Base-by-base conservation (phyloP, 2,797 vertebrate species). In the Fringilla coelebs region DNA sequence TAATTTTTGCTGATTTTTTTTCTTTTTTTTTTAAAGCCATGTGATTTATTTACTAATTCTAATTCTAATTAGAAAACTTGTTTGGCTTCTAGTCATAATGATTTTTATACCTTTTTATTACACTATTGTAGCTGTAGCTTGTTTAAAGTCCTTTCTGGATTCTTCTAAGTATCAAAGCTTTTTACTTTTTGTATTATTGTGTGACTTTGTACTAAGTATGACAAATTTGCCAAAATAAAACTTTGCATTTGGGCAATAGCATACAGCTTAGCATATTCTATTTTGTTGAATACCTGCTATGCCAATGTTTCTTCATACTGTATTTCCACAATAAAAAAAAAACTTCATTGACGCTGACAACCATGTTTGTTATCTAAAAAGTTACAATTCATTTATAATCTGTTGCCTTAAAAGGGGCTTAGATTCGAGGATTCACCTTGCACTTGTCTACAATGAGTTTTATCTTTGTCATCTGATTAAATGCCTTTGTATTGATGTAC, bases 401-500 rank as follows among this genome's bases (percentile, higher is more conserved):
- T 75, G 4, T 70, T 89, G 15, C 20, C 16, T 77, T 88, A 38
- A 34, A 84, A 83, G 13, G 77, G 49, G 20, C 62, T 91, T 34
- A n/a, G 41, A 84, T 90, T 90, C 34, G 31, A 14, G 80, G 40
- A 11, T 38, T 81, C 68, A 68, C 13, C 32, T 76, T 85, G 43
- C 40, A 26, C 24, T 62, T 76, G 3, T 85, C 62, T 82, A 18
- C n/a, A 25, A 22, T 70, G 40, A 58, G 18, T 74, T 90, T 78
- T 73, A 21, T 84, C 58, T 86, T 91, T 82, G 58, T 52, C 67
- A 43, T 61, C 43, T 90, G 40, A 62, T 82, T 80, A 79, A 80
- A 63, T 58, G 46, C 31, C 48, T 93, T 83, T 60, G 34, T 79
- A 70, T 85, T 76, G 62, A 73, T 86, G 45, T 19, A 16, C 38